phyloP scores from a whole-genome alignment of 1,140 invertebrate genomes.

The Saccostrea cuccullata region DNA sequence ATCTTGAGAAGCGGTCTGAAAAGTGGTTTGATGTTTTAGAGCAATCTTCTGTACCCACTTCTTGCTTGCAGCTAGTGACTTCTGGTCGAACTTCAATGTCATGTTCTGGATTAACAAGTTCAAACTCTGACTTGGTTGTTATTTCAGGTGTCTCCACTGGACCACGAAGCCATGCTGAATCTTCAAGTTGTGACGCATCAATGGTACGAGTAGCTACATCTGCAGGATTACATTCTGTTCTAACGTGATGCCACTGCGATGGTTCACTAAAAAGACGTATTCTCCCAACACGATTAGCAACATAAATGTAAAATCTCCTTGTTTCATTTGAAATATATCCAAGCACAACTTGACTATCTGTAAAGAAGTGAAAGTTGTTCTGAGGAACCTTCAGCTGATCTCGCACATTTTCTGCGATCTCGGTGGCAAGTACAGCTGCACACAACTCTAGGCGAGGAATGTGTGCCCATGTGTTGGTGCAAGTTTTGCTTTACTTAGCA shows the following conservation, averaged over 20 bases:
- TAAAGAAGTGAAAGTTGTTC: conserved; percentile 34
- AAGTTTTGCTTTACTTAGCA: conserved; percentile 49
- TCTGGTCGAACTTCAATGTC: conserved; percentile 19
- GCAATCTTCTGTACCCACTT: neutral
- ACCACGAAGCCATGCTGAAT: conserved; percentile 33
- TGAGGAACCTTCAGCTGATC: conserved; percentile 39
- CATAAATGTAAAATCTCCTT: conserved; percentile 42
- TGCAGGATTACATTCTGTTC: conserved; percentile 45
- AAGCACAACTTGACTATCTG: conserved; percentile 46
- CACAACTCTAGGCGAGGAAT: conserved; percentile 54
- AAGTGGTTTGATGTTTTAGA: neutral
- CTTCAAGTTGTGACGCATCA: no score
- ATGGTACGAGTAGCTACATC: conserved; percentile 36
- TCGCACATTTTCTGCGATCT: conserved; percentile 34
- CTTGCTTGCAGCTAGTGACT: no score
- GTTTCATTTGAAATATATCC: conserved; percentile 44
- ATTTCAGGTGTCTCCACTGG: neutral
- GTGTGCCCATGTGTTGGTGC: conserved; percentile 48
- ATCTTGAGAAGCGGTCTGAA: neutral
- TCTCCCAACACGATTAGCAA: conserved; percentile 38
- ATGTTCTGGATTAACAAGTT: conserved; percentile 16
- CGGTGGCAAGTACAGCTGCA: conserved; percentile 47
- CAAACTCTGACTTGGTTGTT: neutral
- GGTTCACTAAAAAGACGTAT: conserved; percentile 33
- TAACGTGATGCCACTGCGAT: conserved; percentile 44